Base-by-base conservation (phyloP, 2,888 invertebrate genomes). In the Fragum sueziense region DNA sequence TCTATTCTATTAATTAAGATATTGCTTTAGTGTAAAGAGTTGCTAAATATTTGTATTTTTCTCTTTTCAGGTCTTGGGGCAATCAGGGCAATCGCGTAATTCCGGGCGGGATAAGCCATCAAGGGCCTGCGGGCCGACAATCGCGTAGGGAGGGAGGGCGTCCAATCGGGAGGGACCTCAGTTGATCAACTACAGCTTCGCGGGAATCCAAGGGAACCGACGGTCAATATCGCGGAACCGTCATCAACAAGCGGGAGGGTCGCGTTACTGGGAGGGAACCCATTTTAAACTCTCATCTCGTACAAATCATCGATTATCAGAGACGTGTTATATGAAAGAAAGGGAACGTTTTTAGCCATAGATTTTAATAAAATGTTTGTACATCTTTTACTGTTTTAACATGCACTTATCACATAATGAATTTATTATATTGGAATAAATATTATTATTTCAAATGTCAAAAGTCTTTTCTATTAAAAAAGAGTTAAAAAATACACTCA, bases 201-300 rank as follows among this genome's bases (percentile, higher is more conserved):
- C 37, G 65, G 65, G 65, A 65, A 65, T 69, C 78, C 71, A 74
- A 31, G 72, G 78, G 79, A 70, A 71, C 59, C 61, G 80, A 68
- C 75, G 84, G 79, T 80, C 65, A 69, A 62, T 31, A 68, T 75
- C 77, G 78, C 78, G 79, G 79, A 72, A 70, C 79, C 79, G 76
- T 76, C 85, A 84, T 68, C 81, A 80, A 82, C 80, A 84, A 79
- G 76, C 27, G 88, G 89, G 88, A 83, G 87, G 88, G 87, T 86
- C 87, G 88, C 88, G 88, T 86, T 77, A 87, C 81, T 75, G 89
- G 89, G 89, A 87, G 88, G 89, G 89, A 86, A 86, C 82, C 81
- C 34, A 25, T 33, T 51, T 34, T 7, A 70, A 62, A 47, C 34
- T 76, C 34, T 76, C 27, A 33, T 57, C 51, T n/a, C 3, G 31